Conservation (phyloP, 2,797 vertebrate species). For the Phyllotis vaccarum region DNA sequence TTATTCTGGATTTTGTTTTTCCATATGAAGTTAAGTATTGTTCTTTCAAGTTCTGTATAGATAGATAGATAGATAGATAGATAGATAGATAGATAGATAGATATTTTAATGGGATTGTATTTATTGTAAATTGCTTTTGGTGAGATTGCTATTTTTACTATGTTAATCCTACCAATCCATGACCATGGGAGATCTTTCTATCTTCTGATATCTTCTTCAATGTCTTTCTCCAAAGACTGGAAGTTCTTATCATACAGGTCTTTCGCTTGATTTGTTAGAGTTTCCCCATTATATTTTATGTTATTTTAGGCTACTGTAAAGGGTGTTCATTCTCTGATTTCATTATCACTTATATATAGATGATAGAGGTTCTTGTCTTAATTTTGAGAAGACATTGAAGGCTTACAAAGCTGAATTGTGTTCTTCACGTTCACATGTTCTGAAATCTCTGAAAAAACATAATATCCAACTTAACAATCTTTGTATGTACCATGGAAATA, state of each 20-base stretch:
- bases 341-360: background rate
- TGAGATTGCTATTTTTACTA: background rate
- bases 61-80: background rate
- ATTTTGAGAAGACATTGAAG: constrained; percentile 39
- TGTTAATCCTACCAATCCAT: background rate
- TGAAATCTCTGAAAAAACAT: constrained; percentile 10
- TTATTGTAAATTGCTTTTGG: background rate
- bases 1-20: background rate
- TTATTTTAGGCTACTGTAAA: background rate
- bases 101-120: background rate
- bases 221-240: background rate
- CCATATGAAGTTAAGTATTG: background rate
- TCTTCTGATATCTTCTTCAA: background rate
- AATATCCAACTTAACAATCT: background rate
- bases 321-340: background rate
- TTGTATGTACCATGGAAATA: background rate
- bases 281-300: background rate
- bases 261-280: background rate
- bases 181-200: background rate
- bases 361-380: background rate
- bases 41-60: background rate
- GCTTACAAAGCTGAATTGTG: background rate
- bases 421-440: background rate
- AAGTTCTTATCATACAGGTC: background rate
- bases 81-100: background rate